Percentiles rank a stretch among this genome's conserved stretches.
These are phyloP conservation scores for Heliconius charithonia DNA, from an alignment of 2,888 invertebrate species.

Conservation along the genomic window DNA sequence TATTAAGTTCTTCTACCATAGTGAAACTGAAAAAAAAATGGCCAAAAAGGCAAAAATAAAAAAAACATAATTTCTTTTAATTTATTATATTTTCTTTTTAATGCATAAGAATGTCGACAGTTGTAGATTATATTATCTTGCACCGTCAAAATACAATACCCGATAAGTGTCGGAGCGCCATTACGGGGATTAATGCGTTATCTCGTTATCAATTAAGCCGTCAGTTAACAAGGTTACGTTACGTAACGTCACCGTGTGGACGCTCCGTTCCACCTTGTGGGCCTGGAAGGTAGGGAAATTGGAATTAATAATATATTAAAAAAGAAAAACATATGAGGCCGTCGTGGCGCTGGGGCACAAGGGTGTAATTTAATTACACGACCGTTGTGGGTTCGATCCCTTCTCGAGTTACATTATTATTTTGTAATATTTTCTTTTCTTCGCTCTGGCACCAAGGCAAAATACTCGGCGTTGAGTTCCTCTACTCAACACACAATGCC, in stretches of 20 bases:
- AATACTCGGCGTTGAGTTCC: too few relatives aligned
- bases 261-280: not conserved
- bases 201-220: constrained; percentile 38
- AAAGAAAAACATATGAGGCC: not conserved
- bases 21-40: not conserved
- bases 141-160: constrained; percentile 26
- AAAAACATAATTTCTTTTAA: too few relatives aligned
- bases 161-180: constrained; percentile 25
- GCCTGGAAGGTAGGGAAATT: not conserved
- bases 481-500: too few relatives aligned
- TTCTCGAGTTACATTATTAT: too few relatives aligned
- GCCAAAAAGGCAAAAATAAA: too few relatives aligned
- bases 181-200: constrained; percentile 30
- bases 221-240: constrained; percentile 27
- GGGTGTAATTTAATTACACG: too few relatives aligned
- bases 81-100: not conserved
- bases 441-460: too few relatives aligned
- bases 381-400: too few relatives aligned
- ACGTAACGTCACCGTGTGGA: constrained; percentile 31
- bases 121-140: constrained; percentile 3
- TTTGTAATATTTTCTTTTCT: too few relatives aligned
- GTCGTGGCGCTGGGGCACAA: too few relatives aligned
- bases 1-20: too few relatives aligned
- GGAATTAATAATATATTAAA: not conserved
- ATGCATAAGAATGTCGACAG: constrained; percentile 13